Conservation (phyloP, 2,888 invertebrate genomes). For the Cheilosia pagana region DNA sequence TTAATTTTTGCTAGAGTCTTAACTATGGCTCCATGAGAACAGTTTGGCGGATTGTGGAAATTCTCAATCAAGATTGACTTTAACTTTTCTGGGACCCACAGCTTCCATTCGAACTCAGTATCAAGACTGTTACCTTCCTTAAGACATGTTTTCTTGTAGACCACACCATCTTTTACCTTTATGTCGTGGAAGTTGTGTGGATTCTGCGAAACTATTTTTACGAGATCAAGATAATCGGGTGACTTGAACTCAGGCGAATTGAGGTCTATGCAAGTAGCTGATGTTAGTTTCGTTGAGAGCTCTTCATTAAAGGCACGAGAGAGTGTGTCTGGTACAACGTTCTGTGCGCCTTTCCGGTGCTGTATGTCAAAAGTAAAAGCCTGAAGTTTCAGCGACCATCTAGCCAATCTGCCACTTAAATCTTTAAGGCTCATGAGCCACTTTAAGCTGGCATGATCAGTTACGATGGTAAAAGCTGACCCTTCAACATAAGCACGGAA, state of each 20-base stretch:
- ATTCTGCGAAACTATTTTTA: not conserved
- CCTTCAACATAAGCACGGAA: not conserved
- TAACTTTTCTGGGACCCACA: not conserved
- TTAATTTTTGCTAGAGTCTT: slow-evolving; percentile 40
- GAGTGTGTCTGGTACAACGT: slow-evolving; percentile 72
- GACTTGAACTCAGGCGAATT: slow-evolving; percentile 5
- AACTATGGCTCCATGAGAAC: slow-evolving; percentile 39
- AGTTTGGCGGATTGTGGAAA: not conserved
- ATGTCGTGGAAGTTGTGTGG: not conserved
- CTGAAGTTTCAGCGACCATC: slow-evolving; percentile 73
- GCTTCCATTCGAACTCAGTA: not conserved
- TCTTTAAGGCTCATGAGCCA: slow-evolving; percentile 57
- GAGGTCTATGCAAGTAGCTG: slow-evolving; percentile 30
- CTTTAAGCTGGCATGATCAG: slow-evolving; percentile 28
- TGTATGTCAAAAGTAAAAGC: slow-evolving; percentile 68
- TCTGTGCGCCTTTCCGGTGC: slow-evolving; percentile 76
- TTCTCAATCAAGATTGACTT: not conserved
- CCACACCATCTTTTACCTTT: not conserved
- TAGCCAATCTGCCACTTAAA: slow-evolving; percentile 76
- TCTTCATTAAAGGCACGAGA: slow-evolving; percentile 30
- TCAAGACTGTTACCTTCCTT: not conserved
- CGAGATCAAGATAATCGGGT: not conserved
- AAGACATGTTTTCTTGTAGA: not conserved
- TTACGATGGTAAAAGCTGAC: slow-evolving; percentile 3
- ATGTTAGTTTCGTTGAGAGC: slow-evolving; percentile 9